These are phyloP conservation scores for Auanema sp. DNA, from an alignment of 2,888 invertebrate genomes.

Conservation along the genomic window DNA sequence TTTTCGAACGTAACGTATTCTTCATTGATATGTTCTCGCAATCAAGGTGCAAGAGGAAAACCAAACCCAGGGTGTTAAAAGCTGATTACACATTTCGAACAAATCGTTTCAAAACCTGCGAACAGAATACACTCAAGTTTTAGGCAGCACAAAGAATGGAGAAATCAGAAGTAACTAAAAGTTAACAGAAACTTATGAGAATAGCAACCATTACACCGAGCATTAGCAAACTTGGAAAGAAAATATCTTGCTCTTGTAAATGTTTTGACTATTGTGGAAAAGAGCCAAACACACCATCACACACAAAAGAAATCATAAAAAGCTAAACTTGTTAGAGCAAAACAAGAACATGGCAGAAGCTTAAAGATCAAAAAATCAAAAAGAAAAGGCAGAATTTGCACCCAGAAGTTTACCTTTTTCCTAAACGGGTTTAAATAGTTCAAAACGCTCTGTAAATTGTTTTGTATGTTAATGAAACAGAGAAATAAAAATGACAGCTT, in stretches of 20 bases:
- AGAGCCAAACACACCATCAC: too few species aligned
- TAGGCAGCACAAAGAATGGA: not conserved
- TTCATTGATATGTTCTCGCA: not conserved
- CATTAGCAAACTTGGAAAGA: too few species aligned
- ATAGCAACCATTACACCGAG: too few species aligned
- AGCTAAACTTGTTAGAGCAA: too few species aligned
- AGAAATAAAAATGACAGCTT: not conserved
- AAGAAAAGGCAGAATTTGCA: slow-evolving; percentile 11
- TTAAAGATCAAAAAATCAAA: too few species aligned
- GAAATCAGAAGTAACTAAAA: too few species aligned
- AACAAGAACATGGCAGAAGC: too few species aligned
- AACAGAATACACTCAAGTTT: not conserved
- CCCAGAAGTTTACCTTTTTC: slow-evolving; percentile 18
- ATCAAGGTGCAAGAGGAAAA: not conserved
- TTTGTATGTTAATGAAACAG: slow-evolving; percentile 2
- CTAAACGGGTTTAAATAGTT: slow-evolving; percentile 21
- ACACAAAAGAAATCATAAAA: too few species aligned
- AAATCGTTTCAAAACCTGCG: slow-evolving; percentile 4
- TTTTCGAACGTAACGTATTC: not conserved
- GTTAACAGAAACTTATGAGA: too few species aligned
- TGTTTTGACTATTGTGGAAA: too few species aligned
- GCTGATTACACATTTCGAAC: not conserved
- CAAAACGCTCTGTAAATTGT: slow-evolving; percentile 19
- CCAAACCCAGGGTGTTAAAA: not conserved
- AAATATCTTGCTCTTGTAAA: too few species aligned